Evolutionary conservation across 2,888 invertebrate species (phyloP).

Genomic region (Aphodius granarius): DNA sequence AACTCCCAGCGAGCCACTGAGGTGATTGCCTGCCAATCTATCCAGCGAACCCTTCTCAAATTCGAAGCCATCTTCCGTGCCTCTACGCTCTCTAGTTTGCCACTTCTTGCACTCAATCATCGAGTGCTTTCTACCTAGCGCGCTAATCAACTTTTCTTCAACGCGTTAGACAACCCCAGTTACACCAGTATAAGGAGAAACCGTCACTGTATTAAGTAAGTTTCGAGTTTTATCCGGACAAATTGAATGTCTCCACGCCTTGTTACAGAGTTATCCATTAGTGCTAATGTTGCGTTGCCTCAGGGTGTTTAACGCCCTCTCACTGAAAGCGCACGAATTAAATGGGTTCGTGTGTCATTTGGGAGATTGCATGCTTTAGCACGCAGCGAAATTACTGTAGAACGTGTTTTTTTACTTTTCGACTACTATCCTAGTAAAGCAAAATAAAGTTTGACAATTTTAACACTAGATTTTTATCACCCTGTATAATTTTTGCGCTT

Average conservation of each 20-base stretch:
- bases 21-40: slow-evolving; percentile 56
- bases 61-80: slow-evolving; percentile 25
- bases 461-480: too few relatives aligned
- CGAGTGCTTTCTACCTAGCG: slow-evolving; percentile 36
- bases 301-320: slow-evolving; percentile 1
- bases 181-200: neutral
- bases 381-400: neutral
- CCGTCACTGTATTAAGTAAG: neutral
- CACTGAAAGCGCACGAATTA: neutral
- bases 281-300: neutral
- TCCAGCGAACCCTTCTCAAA: slow-evolving; percentile 49
- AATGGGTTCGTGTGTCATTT: neutral
- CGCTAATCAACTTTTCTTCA: slow-evolving; percentile 33
- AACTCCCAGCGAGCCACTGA: slow-evolving; percentile 52
- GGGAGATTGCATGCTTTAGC: neutral
- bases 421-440: too few relatives aligned
- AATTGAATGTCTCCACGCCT: slow-evolving; percentile 15
- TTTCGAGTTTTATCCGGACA: slow-evolving; percentile 6
- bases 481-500: too few relatives aligned
- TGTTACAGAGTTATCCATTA: slow-evolving; percentile 1
- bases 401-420: neutral
- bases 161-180: neutral
- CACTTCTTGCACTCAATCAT: slow-evolving; percentile 48
- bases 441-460: too few relatives aligned
- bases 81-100: slow-evolving; percentile 24